phyloP scores from a whole-genome alignment of 2,113 vertebrate species.

The Speoplatyrhinus poulsoni region DNA sequence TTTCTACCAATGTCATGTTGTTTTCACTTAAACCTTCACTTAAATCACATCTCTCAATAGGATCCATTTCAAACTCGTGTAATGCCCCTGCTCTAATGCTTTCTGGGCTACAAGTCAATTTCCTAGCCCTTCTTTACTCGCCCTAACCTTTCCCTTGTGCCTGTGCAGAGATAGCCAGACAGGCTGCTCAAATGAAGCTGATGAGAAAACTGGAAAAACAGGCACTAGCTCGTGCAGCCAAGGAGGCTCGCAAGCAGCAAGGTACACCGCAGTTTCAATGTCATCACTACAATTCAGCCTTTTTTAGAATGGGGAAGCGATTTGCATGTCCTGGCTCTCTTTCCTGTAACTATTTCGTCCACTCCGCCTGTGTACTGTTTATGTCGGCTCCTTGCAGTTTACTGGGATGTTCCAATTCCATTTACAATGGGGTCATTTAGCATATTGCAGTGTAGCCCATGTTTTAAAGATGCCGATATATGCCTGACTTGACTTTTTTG shows the following conservation, averaged over 20 bases:
- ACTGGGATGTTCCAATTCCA: background rate
- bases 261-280: conserved; percentile 68
- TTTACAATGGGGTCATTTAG: conserved; percentile 5
- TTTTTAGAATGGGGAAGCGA: background rate
- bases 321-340: too few species aligned
- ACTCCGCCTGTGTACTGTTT: background rate
- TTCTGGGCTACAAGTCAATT: background rate
- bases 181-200: conserved; percentile 98
- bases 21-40: too few species aligned
- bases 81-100: too few species aligned
- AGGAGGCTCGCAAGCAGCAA: conserved; percentile 98
- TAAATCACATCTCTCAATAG: too few species aligned
- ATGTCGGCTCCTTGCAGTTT: background rate
- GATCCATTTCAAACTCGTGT: too few species aligned
- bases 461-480: conserved; percentile 25
- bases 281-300: background rate
- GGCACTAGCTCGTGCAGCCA: conserved; percentile 92
- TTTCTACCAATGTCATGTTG: too few species aligned
- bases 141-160: background rate
- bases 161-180: conserved; percentile 91
- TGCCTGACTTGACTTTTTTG: conserved; percentile 67
- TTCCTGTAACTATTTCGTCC: too few species aligned
- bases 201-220: conserved; percentile 98
- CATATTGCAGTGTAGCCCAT: conserved; percentile 8
- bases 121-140: background rate